A percentile compares a stretch with the other conserved stretches of the same genome.
Conservation (phyloP, 2,797 vertebrate species). For the Schizopygopsis malacanthus region DNA sequence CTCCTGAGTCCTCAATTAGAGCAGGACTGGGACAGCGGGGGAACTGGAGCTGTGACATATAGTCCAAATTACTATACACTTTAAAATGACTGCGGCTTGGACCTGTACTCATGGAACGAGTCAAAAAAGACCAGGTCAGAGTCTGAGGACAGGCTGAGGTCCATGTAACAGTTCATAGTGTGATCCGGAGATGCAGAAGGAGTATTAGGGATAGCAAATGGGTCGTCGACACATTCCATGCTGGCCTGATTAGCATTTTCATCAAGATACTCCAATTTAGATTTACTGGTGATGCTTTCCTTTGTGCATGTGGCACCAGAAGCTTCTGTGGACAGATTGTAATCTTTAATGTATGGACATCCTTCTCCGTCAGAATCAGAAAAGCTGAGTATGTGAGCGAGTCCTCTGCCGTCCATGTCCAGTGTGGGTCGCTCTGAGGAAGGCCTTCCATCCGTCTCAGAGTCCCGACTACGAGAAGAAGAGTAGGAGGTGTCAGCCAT, state of each 20-base stretch:
- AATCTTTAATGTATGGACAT: constrained; percentile 47
- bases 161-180: constrained; percentile 83
- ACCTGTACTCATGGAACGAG: constrained; percentile 88
- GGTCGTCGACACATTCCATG: constrained; percentile 79
- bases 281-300: constrained; percentile 69
- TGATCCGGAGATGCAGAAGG: constrained; percentile 77
- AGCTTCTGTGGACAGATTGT: neutral
- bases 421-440: constrained; percentile 74
- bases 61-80: constrained; percentile 88
- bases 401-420: constrained; percentile 82
- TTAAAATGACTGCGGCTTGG: constrained; percentile 90
- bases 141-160: constrained; percentile 92
- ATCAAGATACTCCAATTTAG: constrained; percentile 84
- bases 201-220: constrained; percentile 70
- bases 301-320: neutral
- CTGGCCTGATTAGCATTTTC: constrained; percentile 93
- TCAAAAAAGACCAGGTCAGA: constrained; percentile 94
- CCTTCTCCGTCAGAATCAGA: constrained; percentile 82
- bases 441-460: constrained; percentile 67
- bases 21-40: constrained; percentile 84
- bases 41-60: constrained; percentile 87
- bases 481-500: constrained; percentile 90
- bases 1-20: constrained; percentile 80
- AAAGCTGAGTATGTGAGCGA: constrained; percentile 88
- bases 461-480: constrained; percentile 83